phyloP scores from a whole-genome alignment of 2,888 invertebrate genomes.

The Ennomos fuscantarius region DNA sequence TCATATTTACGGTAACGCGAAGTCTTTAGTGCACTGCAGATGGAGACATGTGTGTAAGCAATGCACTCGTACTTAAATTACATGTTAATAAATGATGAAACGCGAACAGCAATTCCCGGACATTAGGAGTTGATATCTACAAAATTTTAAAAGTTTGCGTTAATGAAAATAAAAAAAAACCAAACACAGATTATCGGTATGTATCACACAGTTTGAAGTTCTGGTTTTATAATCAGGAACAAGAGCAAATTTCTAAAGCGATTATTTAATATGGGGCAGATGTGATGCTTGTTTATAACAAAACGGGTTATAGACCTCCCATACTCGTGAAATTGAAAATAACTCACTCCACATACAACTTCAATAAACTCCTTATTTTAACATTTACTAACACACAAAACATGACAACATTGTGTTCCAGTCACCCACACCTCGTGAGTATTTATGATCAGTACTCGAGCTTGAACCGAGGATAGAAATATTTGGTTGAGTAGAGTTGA shows the following conservation, averaged over 20 bases:
- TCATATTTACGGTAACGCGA: too few species aligned
- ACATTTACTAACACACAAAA: conserved; percentile 32
- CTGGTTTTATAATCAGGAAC: not conserved
- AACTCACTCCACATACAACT: conserved; percentile 30
- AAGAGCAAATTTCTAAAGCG: not conserved
- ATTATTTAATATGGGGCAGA: not conserved
- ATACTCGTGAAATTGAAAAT: conserved; percentile 17
- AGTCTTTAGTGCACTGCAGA: too few species aligned
- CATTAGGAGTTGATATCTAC: too few species aligned
- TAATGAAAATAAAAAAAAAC: too few species aligned
- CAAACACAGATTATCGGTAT: too few species aligned
- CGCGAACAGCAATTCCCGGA: too few species aligned
- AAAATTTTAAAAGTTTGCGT: too few species aligned
- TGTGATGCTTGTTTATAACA: not conserved
- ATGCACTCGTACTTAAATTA: too few species aligned
- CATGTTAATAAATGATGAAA: too few species aligned
- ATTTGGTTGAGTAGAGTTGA: not conserved
- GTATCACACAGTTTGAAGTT: too few species aligned
- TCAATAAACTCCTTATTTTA: conserved; percentile 36
- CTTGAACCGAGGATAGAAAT: not conserved
- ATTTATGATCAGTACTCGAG: conserved; percentile 1
- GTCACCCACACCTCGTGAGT: conserved; percentile 30
- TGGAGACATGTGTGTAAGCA: too few species aligned
- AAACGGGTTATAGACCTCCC: conserved; percentile 17
- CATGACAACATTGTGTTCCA: conserved; percentile 36